phyloP scores from a whole-genome alignment of 2,888 invertebrate genomes.

The Nysson spinosus region DNA sequence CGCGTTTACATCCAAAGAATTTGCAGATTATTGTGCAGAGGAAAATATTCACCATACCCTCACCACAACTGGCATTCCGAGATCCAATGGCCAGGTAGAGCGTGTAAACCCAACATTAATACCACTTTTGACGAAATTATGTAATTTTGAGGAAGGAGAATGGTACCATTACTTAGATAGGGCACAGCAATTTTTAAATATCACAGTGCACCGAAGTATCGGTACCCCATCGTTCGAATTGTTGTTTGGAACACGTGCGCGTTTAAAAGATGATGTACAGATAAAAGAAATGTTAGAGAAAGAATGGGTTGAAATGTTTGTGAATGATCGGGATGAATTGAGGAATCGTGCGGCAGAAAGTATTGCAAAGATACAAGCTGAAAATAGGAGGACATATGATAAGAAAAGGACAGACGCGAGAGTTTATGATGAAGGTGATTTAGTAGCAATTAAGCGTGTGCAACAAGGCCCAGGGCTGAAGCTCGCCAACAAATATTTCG shows the following conservation, averaged over 20 bases:
- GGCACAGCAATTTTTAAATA: background rate
- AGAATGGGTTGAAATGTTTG: background rate
- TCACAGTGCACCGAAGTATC: background rate
- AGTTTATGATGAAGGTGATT: background rate
- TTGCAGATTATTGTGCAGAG: background rate
- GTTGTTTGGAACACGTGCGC: background rate
- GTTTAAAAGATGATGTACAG: background rate
- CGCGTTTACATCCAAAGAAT: background rate
- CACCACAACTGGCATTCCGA: background rate
- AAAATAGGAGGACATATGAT: background rate
- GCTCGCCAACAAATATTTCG: background rate
- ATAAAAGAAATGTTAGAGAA: background rate
- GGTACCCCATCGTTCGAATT: background rate
- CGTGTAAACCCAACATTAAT: background rate
- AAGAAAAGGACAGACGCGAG: background rate
- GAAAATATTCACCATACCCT: constrained; percentile 1
- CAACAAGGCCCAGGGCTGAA: constrained; percentile 5
- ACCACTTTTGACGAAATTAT: constrained; percentile 1
- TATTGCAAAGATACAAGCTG: background rate
- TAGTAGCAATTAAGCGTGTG: background rate
- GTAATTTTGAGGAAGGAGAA: background rate
- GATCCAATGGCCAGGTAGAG: constrained; percentile 2
- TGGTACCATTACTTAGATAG: background rate
- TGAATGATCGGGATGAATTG: background rate
- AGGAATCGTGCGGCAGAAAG: background rate